Evolutionary conservation across 2,113 vertebrate genomes (phyloP), one percentile per base, ranked within the genome.

Genomic region (Hypocryptadius cinnamomeus): DNA sequence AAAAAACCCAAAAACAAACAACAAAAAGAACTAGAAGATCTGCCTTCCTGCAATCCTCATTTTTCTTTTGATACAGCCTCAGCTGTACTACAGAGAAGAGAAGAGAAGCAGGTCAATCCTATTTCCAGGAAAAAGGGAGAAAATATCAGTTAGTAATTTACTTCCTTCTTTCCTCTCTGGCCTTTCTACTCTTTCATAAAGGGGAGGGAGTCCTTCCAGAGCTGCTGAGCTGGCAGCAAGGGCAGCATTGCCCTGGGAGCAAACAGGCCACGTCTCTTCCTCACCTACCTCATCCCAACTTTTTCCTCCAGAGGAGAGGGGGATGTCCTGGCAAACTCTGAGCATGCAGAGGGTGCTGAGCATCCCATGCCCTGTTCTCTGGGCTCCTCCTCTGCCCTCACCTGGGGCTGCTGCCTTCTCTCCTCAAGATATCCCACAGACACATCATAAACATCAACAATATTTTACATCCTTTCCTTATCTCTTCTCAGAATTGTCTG

Each of bases 71-170:
- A 28, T 21, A 56, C 23, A 48, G 47, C 35, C 50, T 64, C 57
- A 69, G 79, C 31, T 83, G 37, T 37, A 28, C 21, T 30, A 59
- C 13, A n/a, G 60, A 88, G 77, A 74, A 11, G 48, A 89, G 47
- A 83, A 88, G 37, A n/a, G n/a, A n/a, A n/a, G n/a, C 71, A 61
- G 91, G 86, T 76, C 85, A 88, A 61, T 44, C 68, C 37, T 27
- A n/a, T 74, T 93, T 92, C 86, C 87, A 93, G 56, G 37, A 70
- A 68, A 68, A 89, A 48, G 48, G 44, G 27, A 69, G 33, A 27
- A 92, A 72, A 44, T 61, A 45, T 80, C 57, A 57, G 42, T 63
- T 21, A n/a, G 51, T 39, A 12, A 68, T 70, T 89, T 77, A 51
- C 69, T 66, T 83, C 45, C 23, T 70, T 56, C 51, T 66, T 68